Conservation (phyloP, 2,797 vertebrate genomes). For the Limnodromus scolopaceus region DNA sequence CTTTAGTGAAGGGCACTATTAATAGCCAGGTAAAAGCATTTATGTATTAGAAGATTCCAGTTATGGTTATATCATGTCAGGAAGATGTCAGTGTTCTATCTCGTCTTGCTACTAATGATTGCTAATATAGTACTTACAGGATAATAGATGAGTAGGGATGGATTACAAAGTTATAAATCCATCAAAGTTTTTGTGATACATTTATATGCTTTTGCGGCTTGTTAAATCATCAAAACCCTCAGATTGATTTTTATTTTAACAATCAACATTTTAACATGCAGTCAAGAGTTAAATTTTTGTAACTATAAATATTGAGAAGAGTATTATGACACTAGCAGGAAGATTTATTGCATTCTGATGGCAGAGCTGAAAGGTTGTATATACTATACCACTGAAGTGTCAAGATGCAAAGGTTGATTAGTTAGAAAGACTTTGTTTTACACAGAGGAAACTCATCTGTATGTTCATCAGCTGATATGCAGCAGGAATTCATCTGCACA, state of each 20-base stretch:
- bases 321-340: constrained; percentile 61
- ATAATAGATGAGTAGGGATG: constrained; percentile 77
- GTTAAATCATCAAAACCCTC: constrained; percentile 77
- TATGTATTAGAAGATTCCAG: constrained; percentile 75
- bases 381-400: constrained; percentile 54
- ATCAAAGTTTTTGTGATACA: constrained; percentile 77
- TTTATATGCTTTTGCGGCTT: constrained; percentile 74
- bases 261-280: constrained; percentile 75
- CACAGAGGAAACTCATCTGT: constrained; percentile 64
- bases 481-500: constrained; percentile 52
- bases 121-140: constrained; percentile 76
- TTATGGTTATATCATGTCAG: constrained; percentile 76
- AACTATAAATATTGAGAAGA: constrained; percentile 72
- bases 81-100: constrained; percentile 71
- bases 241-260: constrained; percentile 77
- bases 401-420: constrained; percentile 75
- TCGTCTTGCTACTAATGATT: constrained; percentile 74
- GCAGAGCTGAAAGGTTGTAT: constrained; percentile 67
- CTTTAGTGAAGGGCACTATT: constrained; percentile 75
- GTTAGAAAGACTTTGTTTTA: constrained; percentile 69
- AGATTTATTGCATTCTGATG: constrained; percentile 76
- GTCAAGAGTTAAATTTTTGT: constrained; percentile 78
- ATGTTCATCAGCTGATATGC: constrained; percentile 60
- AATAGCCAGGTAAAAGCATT: constrained; percentile 80
- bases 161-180: constrained; percentile 78